Percentiles rank a stretch among this genome's conserved stretches.
These are phyloP conservation scores for Ptychochromis oligacanthus DNA, from an alignment of 2,113 vertebrate genomes.

Conservation along the genomic window DNA sequence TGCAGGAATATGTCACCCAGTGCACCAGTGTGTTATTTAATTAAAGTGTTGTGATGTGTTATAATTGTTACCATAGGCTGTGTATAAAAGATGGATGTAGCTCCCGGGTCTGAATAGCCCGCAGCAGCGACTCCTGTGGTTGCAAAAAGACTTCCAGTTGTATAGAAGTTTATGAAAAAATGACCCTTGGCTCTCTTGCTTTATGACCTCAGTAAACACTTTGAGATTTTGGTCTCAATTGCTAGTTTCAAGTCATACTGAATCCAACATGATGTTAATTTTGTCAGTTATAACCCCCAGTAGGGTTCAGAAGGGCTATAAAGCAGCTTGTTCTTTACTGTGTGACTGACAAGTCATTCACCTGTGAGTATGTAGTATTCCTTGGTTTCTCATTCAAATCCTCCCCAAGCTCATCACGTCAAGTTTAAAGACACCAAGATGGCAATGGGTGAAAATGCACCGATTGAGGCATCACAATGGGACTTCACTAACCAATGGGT, in stretches of 20 bases:
- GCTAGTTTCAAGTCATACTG: neutral
- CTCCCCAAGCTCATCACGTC: neutral
- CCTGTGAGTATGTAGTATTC: no score
- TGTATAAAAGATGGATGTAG: no score
- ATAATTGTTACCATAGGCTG: no score
- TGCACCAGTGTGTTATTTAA: no score
- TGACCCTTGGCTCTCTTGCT: no score
- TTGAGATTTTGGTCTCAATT: no score
- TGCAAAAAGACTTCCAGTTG: no score
- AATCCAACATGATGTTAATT: neutral
- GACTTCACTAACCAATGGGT: neutral
- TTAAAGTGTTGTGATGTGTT: no score
- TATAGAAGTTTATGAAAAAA: no score
- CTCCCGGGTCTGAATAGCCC: no score
- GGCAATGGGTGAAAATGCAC: neutral
- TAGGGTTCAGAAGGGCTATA: neutral
- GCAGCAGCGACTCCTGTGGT: no score
- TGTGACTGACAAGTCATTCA: neutral
- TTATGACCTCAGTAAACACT: no score
- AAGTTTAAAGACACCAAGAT: neutral
- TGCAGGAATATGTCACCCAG: neutral
- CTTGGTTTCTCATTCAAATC: neutral
- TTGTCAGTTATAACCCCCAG: neutral
- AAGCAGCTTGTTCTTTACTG: neutral
- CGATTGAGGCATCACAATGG: neutral